Evolutionary conservation across 2,888 invertebrate genomes (phyloP).

Genomic region (Polymixis lichenea): DNA sequence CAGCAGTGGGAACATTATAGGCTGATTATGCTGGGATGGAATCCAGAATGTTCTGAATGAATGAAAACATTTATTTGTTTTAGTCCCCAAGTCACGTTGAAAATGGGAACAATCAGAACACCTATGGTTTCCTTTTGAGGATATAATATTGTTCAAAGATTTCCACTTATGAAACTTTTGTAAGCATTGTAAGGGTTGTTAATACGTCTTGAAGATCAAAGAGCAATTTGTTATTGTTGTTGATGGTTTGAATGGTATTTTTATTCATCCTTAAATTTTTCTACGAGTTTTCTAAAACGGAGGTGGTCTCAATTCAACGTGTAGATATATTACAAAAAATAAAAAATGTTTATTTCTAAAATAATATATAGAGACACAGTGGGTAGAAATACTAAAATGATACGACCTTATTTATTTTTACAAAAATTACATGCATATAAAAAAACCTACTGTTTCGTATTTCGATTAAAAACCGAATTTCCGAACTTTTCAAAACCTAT

Average conservation of each 20-base stretch:
- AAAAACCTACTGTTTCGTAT: too few relatives aligned
- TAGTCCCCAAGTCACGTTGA: slow-evolving; percentile 1
- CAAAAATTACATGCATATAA: too few relatives aligned
- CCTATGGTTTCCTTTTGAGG: slow-evolving; percentile 39
- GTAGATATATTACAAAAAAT: too few relatives aligned
- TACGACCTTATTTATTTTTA: too few relatives aligned
- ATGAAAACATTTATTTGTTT: too few relatives aligned
- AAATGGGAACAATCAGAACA: slow-evolving; percentile 36
- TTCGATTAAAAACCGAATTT: neutral
- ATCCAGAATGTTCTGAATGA: neutral
- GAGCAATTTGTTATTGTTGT: neutral
- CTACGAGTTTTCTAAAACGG: neutral
- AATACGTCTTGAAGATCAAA: neutral
- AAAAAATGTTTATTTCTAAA: too few relatives aligned
- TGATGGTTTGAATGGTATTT: neutral
- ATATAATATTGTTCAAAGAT: slow-evolving; percentile 41
- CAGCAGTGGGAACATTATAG: too few relatives aligned
- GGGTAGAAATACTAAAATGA: too few relatives aligned
- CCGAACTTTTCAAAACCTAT: neutral
- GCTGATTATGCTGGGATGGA: neutral
- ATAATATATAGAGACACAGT: too few relatives aligned
- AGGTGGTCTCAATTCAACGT: neutral
- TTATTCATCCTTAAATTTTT: neutral
- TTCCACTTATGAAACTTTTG: slow-evolving; percentile 38
- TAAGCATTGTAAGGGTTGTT: slow-evolving; percentile 30